Conservation (phyloP, 2,797 vertebrate genomes). For the Pangasius sanitwongsei region DNA sequence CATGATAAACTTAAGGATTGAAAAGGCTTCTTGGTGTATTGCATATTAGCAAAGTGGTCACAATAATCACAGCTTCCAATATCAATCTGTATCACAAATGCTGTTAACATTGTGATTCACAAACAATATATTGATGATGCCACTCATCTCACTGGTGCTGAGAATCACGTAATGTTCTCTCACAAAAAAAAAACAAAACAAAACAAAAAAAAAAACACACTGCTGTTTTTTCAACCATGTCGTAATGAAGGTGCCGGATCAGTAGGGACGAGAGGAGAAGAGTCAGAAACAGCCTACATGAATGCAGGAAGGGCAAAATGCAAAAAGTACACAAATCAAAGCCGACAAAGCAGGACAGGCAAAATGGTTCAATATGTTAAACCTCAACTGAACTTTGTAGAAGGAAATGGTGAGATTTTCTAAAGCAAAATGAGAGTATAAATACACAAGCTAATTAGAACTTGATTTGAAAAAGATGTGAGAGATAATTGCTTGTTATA, state of each 20-base stretch:
- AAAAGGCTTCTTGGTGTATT: background rate
- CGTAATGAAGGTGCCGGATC: background rate
- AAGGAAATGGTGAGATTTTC: background rate
- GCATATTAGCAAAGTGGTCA: background rate
- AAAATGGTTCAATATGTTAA: background rate
- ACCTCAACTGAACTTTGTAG: background rate
- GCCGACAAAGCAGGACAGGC: background rate
- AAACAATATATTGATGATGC: background rate
- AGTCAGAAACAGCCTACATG: background rate
- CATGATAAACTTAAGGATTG: background rate
- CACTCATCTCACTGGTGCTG: background rate
- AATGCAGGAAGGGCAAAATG: background rate
- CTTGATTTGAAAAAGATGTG: constrained; percentile 3
- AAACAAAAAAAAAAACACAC: background rate
- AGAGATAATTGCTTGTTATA: constrained; percentile 20
- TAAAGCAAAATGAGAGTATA: background rate
- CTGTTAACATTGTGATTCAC: background rate
- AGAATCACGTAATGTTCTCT: background rate
- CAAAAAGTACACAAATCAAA: background rate
- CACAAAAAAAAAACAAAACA: background rate
- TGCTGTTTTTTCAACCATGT: background rate
- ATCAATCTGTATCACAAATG: background rate
- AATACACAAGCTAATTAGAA: background rate
- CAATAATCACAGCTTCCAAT: background rate
- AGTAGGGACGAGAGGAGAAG: background rate